Percentiles rank a stretch among this genome's conserved stretches.
These are phyloP conservation scores for Callinectes sapidus DNA, from an alignment of 2,888 invertebrate species.

Conservation along the genomic window DNA sequence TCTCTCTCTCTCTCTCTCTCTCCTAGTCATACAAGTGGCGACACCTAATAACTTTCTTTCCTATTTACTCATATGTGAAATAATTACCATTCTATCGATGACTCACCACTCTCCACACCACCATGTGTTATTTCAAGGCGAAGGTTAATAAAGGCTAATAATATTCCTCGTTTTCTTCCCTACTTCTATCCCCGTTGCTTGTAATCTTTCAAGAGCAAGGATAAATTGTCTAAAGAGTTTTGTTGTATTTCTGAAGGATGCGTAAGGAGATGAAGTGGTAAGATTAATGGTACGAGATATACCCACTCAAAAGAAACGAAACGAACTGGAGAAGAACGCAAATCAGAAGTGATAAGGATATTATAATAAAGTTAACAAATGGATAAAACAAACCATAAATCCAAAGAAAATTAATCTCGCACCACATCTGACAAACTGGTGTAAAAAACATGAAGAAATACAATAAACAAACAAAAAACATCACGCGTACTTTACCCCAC, in stretches of 20 bases:
- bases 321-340: too few relatives aligned
- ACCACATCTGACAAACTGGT: too few relatives aligned
- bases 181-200: not conserved
- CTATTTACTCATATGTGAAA: not conserved
- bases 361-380: too few relatives aligned
- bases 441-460: too few relatives aligned
- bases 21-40: not conserved
- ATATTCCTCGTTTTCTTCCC: not conserved
- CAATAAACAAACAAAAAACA: not conserved
- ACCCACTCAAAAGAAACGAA: too few relatives aligned
- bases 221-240: too few relatives aligned
- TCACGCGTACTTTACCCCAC: not conserved
- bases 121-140: not conserved
- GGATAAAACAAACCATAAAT: too few relatives aligned
- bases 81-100: not conserved
- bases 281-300: too few relatives aligned
- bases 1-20: constrained; percentile 22
- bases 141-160: not conserved
- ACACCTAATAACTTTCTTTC: not conserved
- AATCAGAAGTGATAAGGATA: too few relatives aligned
- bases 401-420: too few relatives aligned
- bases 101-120: not conserved
- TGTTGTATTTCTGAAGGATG: too few relatives aligned
- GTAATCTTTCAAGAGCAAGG: not conserved
- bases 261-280: too few relatives aligned